phyloP scores from a whole-genome alignment of 2,113 vertebrate genomes.

The Ploceus nigricollis region DNA sequence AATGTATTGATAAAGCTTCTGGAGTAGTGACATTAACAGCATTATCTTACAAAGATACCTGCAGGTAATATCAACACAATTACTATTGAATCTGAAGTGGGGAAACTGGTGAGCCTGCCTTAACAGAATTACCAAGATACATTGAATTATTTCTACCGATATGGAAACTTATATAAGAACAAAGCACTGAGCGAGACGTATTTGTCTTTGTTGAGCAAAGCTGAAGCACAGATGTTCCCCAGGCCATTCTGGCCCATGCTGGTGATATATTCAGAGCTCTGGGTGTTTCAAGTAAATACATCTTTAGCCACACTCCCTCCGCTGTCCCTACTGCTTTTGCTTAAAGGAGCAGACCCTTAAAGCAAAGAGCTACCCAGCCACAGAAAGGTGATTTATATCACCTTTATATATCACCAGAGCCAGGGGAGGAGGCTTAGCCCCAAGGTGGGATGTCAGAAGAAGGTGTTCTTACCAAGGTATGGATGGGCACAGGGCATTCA shows the following conservation, averaged over 20 bases:
- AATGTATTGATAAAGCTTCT: conserved; percentile 41
- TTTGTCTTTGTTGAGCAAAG: conserved; percentile 50
- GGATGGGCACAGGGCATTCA: background rate
- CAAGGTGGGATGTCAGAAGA: background rate
- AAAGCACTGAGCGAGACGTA: background rate
- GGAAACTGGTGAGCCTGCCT: background rate
- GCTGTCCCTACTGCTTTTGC: background rate
- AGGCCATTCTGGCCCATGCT: background rate
- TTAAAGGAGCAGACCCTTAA: background rate
- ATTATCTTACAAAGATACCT: conserved; percentile 32
- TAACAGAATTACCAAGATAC: conserved; percentile 44
- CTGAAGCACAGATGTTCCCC: conserved; percentile 23
- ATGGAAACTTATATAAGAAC: conserved; percentile 19
- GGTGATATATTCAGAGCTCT: conserved; percentile 18
- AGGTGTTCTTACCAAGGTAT: background rate
- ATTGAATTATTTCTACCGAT: conserved; percentile 19
- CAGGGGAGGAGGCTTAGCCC: background rate
- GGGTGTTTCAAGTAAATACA: background rate
- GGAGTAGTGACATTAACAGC: conserved; percentile 40
- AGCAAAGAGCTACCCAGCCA: background rate
- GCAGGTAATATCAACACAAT: conserved; percentile 49
- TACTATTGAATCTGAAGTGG: conserved; percentile 36
- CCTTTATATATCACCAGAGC: background rate
- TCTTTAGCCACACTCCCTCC: background rate
- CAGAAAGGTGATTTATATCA: background rate